These are phyloP conservation scores for Odobenus rosmarus DNA, from an alignment of 2,113 vertebrate genomes.

Conservation along the genomic window DNA sequence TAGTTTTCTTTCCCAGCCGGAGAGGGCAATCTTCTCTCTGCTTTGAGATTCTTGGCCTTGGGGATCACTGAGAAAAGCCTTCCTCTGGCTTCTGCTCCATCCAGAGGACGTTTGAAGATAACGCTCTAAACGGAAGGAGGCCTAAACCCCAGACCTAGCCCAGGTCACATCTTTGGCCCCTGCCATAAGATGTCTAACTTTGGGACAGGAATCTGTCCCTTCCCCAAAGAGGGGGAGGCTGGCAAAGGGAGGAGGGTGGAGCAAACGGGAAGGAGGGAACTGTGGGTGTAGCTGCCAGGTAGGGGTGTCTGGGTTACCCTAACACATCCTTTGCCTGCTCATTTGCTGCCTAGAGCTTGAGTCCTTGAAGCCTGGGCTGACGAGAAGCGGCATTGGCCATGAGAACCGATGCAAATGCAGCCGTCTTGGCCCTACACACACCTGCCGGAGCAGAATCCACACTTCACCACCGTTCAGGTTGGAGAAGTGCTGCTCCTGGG, in stretches of 20 bases:
- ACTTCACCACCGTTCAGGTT: rapidly evolving
- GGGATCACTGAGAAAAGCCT: background rate
- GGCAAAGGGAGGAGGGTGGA: background rate
- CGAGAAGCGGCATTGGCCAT: rapidly evolving
- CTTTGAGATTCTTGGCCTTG: background rate
- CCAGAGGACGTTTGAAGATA: background rate
- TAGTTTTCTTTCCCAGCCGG: background rate
- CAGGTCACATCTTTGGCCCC: background rate
- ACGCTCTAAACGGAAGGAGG: background rate
- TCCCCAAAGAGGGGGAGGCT: background rate
- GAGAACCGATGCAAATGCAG: background rate
- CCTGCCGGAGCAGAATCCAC: rapidly evolving
- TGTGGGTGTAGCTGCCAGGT: background rate
- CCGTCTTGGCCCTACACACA: rapidly evolving
- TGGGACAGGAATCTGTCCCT: background rate
- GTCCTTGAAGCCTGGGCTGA: background rate
- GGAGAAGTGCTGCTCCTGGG: background rate
- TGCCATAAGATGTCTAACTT: background rate
- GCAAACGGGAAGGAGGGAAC: background rate
- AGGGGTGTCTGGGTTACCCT: background rate
- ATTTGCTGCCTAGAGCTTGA: background rate
- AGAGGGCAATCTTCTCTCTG: background rate
- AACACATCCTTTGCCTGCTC: background rate
- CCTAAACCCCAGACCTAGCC: no score
- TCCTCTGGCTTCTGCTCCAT: background rate